Evolutionary conservation across 2,888 invertebrate species (phyloP).

Genomic region (Melinaea marsaeus): DNA sequence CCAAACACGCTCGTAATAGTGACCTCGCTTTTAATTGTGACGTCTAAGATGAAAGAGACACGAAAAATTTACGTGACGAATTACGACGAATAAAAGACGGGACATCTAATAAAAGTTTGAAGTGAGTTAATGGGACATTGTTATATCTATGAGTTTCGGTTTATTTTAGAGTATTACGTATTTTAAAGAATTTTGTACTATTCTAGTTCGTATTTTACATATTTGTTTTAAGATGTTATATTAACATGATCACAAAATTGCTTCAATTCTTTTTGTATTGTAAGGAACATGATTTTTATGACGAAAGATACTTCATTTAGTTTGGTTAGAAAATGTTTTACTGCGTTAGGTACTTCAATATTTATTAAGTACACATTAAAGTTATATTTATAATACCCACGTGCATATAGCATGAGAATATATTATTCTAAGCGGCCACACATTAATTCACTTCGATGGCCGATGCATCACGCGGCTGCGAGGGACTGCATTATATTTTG

Average conservation of each 20-base stretch:
- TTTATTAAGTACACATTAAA: not conserved
- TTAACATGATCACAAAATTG: not conserved
- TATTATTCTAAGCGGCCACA: conserved; percentile 21
- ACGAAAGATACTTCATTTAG: no score
- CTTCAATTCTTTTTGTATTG: no score
- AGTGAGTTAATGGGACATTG: conserved; percentile 14
- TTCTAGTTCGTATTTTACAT: not conserved
- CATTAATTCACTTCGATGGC: conserved; percentile 18
- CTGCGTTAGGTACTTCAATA: no score
- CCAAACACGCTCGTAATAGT: conserved; percentile 38
- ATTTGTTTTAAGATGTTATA: not conserved
- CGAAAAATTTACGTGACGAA: conserved; percentile 38
- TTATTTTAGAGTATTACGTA: not conserved
- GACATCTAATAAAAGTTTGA: conserved; percentile 16
- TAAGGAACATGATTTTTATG: no score
- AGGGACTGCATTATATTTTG: conserved; percentile 43
- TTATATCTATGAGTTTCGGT: not conserved
- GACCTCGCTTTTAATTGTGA: conserved; percentile 45
- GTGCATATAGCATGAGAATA: conserved; percentile 30
- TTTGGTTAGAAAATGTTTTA: no score
- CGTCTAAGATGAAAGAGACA: conserved; percentile 32
- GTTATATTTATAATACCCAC: not conserved
- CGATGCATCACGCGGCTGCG: conserved; percentile 44
- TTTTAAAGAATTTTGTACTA: not conserved
- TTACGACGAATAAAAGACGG: conserved; percentile 23